Conservation (phyloP, 2,113 vertebrate genomes). For the Chaenogobius annularis region DNA sequence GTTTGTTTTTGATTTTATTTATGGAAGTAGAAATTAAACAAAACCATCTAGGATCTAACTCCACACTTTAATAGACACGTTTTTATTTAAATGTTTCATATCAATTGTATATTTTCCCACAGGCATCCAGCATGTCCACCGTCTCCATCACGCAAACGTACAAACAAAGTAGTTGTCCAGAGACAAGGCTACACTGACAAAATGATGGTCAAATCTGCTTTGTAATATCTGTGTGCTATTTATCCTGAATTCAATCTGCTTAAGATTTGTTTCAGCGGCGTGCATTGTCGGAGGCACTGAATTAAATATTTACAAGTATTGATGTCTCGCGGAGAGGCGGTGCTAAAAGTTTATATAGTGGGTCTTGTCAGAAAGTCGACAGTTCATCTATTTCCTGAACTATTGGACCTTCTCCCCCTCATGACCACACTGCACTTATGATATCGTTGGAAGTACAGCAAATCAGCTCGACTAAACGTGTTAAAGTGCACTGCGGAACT, state of each 20-base stretch:
- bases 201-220: conserved; percentile 40
- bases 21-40: too few relatives aligned
- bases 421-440: conserved; percentile 16
- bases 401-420: conserved; percentile 36
- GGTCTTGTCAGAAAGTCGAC: conserved; percentile 60
- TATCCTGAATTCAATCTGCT: conserved; percentile 69
- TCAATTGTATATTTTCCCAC: background rate
- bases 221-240: conserved; percentile 64
- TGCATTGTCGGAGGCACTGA: conserved; percentile 69
- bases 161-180: conserved; percentile 11
- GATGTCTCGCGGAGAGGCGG: conserved; percentile 65
- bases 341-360: conserved; percentile 72
- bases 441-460: conserved; percentile 16
- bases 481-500: background rate
- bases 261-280: conserved; percentile 72
- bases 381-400: conserved; percentile 70
- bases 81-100: background rate
- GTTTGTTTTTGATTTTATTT: too few relatives aligned
- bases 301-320: conserved; percentile 79
- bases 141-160: conserved; percentile 14
- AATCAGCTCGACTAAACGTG: background rate
- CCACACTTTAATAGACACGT: background rate
- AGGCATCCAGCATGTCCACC: background rate
- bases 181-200: conserved; percentile 27
- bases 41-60: too few relatives aligned